Evolutionary conservation across 2,113 vertebrate species (phyloP).

Genomic region (Cryptomyrus ogoouensis): DNA sequence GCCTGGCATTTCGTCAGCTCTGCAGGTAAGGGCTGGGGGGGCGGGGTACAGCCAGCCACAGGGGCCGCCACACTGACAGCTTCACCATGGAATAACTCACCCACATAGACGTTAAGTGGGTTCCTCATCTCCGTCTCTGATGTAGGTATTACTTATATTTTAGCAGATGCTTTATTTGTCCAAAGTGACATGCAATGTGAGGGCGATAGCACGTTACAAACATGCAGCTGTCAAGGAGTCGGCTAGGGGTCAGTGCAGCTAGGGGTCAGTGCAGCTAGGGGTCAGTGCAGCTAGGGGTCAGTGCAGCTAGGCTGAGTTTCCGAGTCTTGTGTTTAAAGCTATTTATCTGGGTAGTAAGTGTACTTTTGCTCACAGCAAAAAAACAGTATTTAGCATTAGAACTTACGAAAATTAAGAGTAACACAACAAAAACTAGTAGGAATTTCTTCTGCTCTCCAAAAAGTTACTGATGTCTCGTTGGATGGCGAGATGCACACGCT

Average conservation of each 20-base stretch:
- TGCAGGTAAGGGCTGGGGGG: neutral
- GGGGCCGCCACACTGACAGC: neutral
- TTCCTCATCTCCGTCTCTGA: neutral
- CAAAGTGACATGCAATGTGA: neutral
- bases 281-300: too few species aligned
- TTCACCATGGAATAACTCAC: neutral
- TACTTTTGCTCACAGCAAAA: too few species aligned
- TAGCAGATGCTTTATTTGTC: neutral
- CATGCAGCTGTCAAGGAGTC: neutral
- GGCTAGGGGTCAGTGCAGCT: neutral
- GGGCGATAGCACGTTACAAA: neutral
- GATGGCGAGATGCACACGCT: too few species aligned
- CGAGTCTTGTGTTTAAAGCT: neutral
- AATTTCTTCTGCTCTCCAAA: too few species aligned
- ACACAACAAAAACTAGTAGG: too few species aligned
- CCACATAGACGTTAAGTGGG: neutral
- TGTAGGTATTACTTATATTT: neutral
- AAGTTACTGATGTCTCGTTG: too few species aligned
- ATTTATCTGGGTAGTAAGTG: too few species aligned
- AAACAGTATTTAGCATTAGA: too few species aligned
- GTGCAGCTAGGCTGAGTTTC: neutral
- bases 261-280: too few species aligned
- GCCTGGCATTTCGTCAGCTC: neutral
- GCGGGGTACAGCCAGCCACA: neutral
- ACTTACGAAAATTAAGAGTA: too few species aligned